Conservation (phyloP, 2,797 vertebrate species). For the Alcedo quadribrachys region DNA sequence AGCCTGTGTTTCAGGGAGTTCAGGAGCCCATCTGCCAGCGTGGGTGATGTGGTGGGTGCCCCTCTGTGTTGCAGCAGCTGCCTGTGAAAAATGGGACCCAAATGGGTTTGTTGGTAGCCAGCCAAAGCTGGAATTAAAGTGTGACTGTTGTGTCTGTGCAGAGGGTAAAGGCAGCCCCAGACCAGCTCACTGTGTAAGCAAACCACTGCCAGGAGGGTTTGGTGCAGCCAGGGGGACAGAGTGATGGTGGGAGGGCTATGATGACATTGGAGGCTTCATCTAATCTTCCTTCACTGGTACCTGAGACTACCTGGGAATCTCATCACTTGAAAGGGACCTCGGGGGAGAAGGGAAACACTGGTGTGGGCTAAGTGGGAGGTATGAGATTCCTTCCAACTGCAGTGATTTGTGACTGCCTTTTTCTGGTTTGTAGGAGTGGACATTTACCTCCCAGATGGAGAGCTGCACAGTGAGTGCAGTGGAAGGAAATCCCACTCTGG, state of each 20-base stretch:
- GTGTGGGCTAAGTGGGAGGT: not conserved
- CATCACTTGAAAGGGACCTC: not conserved
- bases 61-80: not conserved
- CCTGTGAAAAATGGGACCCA: not conserved
- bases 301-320: not conserved
- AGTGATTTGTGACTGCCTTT: not conserved
- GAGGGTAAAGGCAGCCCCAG: fast-evolving
- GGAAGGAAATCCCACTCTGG: not conserved
- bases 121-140: not conserved
- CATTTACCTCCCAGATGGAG: not conserved
- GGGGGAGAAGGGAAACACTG: not conserved
- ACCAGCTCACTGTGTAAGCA: not conserved
- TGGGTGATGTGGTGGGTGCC: fast-evolving
- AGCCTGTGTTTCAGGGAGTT: not conserved
- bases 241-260: not conserved
- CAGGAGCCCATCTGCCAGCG: fast-evolving
- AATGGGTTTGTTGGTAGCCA: not conserved
- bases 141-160: not conserved
- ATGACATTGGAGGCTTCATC: not conserved
- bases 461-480: fast-evolving
- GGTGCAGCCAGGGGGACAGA: not conserved
- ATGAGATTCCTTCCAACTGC: not conserved
- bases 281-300: not conserved
- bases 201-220: not conserved
- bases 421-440: not conserved